Evolutionary conservation across 2,888 invertebrate genomes (phyloP), one percentile per base, ranked within the genome.

Genomic region (Spisula subtruncata): DNA sequence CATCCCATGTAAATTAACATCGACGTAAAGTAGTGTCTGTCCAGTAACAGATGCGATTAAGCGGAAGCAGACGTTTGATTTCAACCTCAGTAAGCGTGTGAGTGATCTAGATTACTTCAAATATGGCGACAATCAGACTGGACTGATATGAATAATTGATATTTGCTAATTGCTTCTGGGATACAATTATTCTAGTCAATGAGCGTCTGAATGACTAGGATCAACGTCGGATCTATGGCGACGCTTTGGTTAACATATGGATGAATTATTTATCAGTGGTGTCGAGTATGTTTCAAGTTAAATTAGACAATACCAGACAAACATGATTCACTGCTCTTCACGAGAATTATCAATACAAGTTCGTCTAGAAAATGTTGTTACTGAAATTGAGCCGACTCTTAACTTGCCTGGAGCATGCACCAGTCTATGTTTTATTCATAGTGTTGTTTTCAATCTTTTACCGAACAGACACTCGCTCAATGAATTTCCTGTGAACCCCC

Each of bases 81-180:
- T 75, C 75, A 32, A 85, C 84, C 56, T 54, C n/a, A 66, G 41
- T 32, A 85, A 85, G 82, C 87, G 87, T 81, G 87, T 89, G 80
- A 89, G 86, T 87, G 89, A 84, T 84, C 85, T 54, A 85, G 89
- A 89, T 89, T 85, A 82, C 75, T 75, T 87, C 75, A 56, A 81
- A 46, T 60, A 41, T 85, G 89, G 89, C 89, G 89, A 89, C 89
- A 79, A 46, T 60, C 16, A 35, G 89, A 60, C 89, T 89, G 89
- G 89, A 87, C 89, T 82, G 81, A 87, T 85, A 84, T 89, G 85
- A 89, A 89, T 89, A 89, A 89, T 89, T 89, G 89, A 89, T 89
- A 71, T 81, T 81, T 80, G 85, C 81, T 89, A 89, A 89, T 89
- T 89, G 89, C 89, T 81, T 54, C 56, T 82, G 90, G 90, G 87